phyloP scores from a whole-genome alignment of 2,888 invertebrate species.

The Alloscopus bannaensis region DNA sequence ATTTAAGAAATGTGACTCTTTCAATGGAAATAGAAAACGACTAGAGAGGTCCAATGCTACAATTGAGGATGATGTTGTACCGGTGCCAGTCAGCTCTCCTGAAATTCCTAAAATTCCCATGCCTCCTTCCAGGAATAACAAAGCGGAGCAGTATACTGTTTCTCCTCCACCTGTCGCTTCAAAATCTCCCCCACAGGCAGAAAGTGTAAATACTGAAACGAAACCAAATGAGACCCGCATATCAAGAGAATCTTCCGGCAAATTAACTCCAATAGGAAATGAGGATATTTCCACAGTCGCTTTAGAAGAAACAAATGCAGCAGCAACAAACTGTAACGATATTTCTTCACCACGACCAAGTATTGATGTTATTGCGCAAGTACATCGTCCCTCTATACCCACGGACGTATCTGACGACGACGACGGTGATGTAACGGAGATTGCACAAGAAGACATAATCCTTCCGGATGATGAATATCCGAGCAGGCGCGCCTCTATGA shows the following conservation, averaged over 20 bases:
- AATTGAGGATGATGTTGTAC: slow-evolving; percentile 2
- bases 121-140: slow-evolving; percentile 41
- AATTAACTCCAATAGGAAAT: no score
- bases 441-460: slow-evolving; percentile 10
- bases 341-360: slow-evolving; percentile 37
- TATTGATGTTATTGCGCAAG: slow-evolving; percentile 44
- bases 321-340: not conserved
- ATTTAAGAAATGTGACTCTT: slow-evolving; percentile 56
- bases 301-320: not conserved
- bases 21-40: slow-evolving; percentile 27
- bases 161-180: not conserved
- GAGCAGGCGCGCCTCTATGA: slow-evolving; percentile 23
- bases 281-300: not conserved
- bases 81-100: not conserved
- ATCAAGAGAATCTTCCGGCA: no score
- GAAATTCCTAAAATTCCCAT: slow-evolving; percentile 55
- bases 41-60: not conserved
- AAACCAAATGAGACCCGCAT: not conserved
- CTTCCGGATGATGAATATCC: slow-evolving; percentile 31
- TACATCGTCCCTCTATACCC: slow-evolving; percentile 28
- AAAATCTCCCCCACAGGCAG: slow-evolving; percentile 18
- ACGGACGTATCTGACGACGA: slow-evolving; percentile 31
- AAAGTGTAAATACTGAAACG: not conserved
- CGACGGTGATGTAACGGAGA: slow-evolving; percentile 17
- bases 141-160: slow-evolving; percentile 8